Conservation (phyloP, 2,797 vertebrate genomes). For the Anisognathus igniventris region DNA sequence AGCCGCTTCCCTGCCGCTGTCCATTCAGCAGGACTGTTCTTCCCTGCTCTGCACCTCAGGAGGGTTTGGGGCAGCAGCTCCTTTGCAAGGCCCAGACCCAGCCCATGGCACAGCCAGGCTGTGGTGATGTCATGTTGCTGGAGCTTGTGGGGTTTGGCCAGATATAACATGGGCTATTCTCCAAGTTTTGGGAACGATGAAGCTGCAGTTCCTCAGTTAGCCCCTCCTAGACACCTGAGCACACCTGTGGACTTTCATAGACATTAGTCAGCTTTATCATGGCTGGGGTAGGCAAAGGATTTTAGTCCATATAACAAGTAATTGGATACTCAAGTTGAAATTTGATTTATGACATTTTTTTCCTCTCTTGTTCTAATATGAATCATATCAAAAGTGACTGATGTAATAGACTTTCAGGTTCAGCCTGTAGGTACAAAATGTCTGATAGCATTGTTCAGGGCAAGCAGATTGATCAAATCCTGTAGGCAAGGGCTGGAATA, state of each 20-base stretch:
- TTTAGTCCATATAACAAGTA: not conserved
- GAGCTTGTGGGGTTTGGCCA: not conserved
- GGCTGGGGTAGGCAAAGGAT: not conserved
- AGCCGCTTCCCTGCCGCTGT: fast-evolving
- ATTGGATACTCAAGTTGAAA: not conserved
- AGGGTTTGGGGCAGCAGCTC: not conserved
- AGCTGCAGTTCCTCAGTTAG: not conserved
- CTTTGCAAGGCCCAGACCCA: not conserved
- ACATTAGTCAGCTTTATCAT: not conserved
- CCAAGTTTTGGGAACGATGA: fast-evolving
- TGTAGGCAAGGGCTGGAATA: not conserved
- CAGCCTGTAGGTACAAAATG: not conserved
- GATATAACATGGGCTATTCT: not conserved
- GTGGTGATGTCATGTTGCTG: not conserved
- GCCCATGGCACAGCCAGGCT: not conserved
- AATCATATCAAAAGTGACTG: not conserved
- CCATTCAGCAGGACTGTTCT: not conserved
- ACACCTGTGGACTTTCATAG: not conserved
- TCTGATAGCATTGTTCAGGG: not conserved
- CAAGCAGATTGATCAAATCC: not conserved
- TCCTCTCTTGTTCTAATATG: not conserved
- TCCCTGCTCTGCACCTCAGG: not conserved
- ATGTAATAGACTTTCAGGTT: not conserved
- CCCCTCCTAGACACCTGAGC: not conserved
- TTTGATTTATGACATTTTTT: not conserved